Conservation (phyloP, 2,113 vertebrate genomes). For the Caranx melampygus region DNA sequence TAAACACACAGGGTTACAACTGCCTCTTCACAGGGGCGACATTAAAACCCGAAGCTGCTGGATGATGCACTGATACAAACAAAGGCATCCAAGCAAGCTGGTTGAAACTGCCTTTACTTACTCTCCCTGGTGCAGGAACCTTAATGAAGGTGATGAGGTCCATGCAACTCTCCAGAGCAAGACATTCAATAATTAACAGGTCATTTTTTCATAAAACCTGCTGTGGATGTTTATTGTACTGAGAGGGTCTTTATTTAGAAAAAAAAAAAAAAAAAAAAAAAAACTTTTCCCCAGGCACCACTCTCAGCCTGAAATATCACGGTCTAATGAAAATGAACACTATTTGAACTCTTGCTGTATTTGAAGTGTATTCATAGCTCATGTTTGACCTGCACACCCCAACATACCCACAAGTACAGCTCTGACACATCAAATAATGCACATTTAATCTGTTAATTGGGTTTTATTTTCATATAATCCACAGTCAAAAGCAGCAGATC, state of each 20-base stretch:
- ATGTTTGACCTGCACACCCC: background rate
- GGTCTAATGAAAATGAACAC: background rate
- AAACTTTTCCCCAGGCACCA: too few species aligned
- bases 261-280: too few species aligned
- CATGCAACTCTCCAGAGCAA: background rate
- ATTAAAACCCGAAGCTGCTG: too few species aligned
- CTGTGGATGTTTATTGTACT: background rate
- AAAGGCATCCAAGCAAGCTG: background rate
- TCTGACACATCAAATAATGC: background rate
- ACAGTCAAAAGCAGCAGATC: background rate
- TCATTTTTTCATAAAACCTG: background rate
- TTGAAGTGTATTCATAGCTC: too few species aligned
- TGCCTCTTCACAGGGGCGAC: too few species aligned
- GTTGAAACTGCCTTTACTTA: background rate
- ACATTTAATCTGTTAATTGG: background rate
- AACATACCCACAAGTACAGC: background rate
- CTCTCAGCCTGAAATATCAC: background rate
- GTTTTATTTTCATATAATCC: background rate
- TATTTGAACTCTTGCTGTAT: too few species aligned
- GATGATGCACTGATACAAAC: too few species aligned
- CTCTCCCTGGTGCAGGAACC: background rate
- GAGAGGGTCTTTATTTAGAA: too few species aligned
- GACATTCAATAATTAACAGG: background rate
- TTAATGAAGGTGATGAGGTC: background rate
- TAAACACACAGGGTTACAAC: too few species aligned